Base-by-base conservation (phyloP, 2,888 invertebrate genomes). In the Tetanocera ferruginea region DNA sequence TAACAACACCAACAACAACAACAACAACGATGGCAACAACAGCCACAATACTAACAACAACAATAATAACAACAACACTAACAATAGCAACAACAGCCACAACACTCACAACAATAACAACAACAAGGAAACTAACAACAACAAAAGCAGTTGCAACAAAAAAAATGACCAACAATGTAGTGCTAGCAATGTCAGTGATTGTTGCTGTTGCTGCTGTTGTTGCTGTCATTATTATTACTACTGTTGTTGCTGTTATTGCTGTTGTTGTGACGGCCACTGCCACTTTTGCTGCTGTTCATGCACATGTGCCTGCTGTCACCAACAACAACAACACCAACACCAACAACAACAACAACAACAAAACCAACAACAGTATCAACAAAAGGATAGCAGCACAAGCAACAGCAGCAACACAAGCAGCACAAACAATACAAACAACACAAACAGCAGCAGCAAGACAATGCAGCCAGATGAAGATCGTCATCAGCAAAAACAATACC, bases 261-360 rank as follows among this genome's bases (percentile, higher is more conserved):
- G 51, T 31, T 23, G 37, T 19, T 43, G 25, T 19, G 23, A 37
- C 23, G 17, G 43, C 9, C 23, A 17, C 23, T 67, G 37, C 37
- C n/a, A 17, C 11, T 64, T 31, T 52, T 74, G 64, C 34, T 64
- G 64, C 19, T 74, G 62, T 19, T 28, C 17, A 9, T 64, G 74
- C n/a, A 8, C 4, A 17, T 74, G 34, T 52, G 6, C 52, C 28
- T 74, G 74, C 52, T 73, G 64, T 31, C 3, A 52, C 34, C 14
- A 52, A 31, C 23, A 74, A n/a, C 51, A 60, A 8, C n/a, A 74
- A 14, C 28, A 60, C 5, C 8, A 57, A 14, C 34, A 57, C 19
- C 23, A 19, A 11, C n/a, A n/a, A n/a, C n/a, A 51, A 19, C 2
- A 19, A 43, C 55, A 51, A 0, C 49, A 49, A 2, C 19, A 57